Percentiles rank a stretch among this genome's conserved stretches.
Conservation (phyloP, 2,888 invertebrate species). For the Caenorhabditis sp. region DNA sequence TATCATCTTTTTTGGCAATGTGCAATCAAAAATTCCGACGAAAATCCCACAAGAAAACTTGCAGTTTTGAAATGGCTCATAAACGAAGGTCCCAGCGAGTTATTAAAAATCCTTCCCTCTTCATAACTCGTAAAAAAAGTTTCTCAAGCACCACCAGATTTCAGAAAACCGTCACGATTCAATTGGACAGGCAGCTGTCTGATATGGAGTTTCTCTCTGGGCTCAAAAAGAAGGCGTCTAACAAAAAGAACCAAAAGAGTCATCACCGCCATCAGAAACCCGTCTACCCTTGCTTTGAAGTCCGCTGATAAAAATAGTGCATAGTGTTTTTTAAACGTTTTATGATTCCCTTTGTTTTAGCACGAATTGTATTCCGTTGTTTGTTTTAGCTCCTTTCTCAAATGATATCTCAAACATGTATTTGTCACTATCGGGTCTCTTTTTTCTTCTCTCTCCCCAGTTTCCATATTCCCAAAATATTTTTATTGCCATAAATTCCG, state of each 20-base stretch:
- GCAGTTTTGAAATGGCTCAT: too few species aligned
- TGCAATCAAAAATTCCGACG: too few species aligned
- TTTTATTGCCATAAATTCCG: neutral
- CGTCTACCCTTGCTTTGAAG: neutral
- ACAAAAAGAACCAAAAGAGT: neutral
- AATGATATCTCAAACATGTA: neutral
- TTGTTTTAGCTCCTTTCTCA: constrained; percentile 12
- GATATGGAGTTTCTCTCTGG: constrained; percentile 1
- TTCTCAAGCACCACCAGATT: constrained; percentile 10
- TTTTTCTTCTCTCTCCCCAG: constrained; percentile 3
- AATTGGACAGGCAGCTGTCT: neutral
- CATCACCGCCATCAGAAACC: neutral
- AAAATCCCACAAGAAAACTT: too few species aligned
- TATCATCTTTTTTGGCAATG: too few species aligned
- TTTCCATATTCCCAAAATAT: neutral
- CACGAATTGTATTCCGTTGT: neutral
- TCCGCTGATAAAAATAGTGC: neutral
- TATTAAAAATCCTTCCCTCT: too few species aligned
- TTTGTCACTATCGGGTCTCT: neutral
- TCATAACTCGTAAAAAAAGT: too few species aligned
- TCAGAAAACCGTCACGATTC: neutral
- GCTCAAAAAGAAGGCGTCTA: neutral
- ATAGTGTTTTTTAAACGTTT: too few species aligned
- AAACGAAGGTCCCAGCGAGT: too few species aligned
- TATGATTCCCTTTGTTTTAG: neutral